Conservation (phyloP, 2,888 invertebrate genomes). For the Troides helena region DNA sequence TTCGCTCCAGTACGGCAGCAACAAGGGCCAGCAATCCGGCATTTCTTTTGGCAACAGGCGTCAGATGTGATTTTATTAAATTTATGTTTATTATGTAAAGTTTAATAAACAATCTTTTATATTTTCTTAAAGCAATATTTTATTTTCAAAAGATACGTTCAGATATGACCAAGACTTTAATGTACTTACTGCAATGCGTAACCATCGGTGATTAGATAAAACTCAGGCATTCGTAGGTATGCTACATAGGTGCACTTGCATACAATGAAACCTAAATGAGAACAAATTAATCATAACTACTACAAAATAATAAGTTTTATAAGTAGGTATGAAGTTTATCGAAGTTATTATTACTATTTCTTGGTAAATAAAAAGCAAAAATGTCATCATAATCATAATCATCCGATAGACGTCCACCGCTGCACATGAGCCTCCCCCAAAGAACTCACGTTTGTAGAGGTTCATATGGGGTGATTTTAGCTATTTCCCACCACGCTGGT, state of each 20-base stretch:
- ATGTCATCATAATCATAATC: too few relatives aligned
- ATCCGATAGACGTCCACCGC: too few relatives aligned
- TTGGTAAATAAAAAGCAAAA: too few relatives aligned
- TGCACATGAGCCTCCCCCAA: too few relatives aligned
- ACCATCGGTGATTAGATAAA: conserved; percentile 50
- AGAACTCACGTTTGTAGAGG: too few relatives aligned
- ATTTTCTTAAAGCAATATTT: conserved; percentile 43
- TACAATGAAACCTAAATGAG: background rate
- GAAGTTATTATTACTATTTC: too few relatives aligned
- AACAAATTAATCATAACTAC: background rate
- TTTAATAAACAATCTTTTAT: conserved; percentile 56
- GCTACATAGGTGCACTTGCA: conserved; percentile 34
- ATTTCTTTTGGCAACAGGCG: conserved; percentile 97
- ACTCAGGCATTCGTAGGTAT: conserved; percentile 30
- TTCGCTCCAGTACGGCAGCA: conserved; percentile 96
- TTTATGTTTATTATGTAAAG: conserved; percentile 42
- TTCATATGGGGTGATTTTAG: too few relatives aligned
- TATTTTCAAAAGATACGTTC: conserved; percentile 31
- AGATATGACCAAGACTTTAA: conserved; percentile 44
- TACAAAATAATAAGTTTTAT: conserved; percentile 5
- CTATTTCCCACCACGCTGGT: too few relatives aligned
- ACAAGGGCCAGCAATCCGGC: conserved; percentile 97
- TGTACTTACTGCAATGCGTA: conserved; percentile 35
- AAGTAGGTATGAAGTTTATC: too few relatives aligned
- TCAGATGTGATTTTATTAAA: conserved; percentile 88